Base-by-base conservation (phyloP, 37 sponge, comb jelly and placozoan species). In the Beroe forskalii region DNA sequence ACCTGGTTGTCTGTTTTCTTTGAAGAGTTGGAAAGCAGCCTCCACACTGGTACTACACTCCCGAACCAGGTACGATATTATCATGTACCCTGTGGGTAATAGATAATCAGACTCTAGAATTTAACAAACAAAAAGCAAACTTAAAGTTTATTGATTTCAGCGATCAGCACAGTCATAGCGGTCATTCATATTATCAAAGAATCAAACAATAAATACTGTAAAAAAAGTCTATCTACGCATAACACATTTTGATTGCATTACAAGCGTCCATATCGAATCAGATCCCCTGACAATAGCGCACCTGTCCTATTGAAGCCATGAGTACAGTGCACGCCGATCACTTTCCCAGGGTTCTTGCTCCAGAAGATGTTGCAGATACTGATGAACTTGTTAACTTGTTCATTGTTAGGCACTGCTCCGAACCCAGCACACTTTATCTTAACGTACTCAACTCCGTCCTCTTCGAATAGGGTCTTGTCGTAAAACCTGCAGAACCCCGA, bases 291-390 rank as follows among this genome's bases (percentile, higher is more conserved):
- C n/a, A n/a, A n/a, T 48, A 48, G 12, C 76, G 8, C 95, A 1
- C 99, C 99, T 8, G 99, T 98, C 62, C 99, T 91, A 90, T 98
- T 98, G 94, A 95, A 98, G 20, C 99, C 99, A 83, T 98, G 99
- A 36, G 99, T 98, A 62, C 99, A 98, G 93, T 98, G 99, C 17
- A 98, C 93, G 17, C 95, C 97, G 93, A 91, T 80, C 40, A 80
- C 86, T 80, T 80, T 80, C 8, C 20, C 24, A 9, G 86, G 86
- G 44, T 80, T 42, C 55, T 80, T 44, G 17, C 24, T 43, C 86
- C 86, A 80, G 48, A 44, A 80, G 2, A 80, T 44, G n/a, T 44
- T 41, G 55, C 86, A 80, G 4, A 80, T 27, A 25, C 55, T 80
- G 55, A 80, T 37, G 20, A 80, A 80, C 28, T 80, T 80, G 24